Evolutionary conservation across 2,888 invertebrate genomes (phyloP).

Genomic region (Amiota mariae): DNA sequence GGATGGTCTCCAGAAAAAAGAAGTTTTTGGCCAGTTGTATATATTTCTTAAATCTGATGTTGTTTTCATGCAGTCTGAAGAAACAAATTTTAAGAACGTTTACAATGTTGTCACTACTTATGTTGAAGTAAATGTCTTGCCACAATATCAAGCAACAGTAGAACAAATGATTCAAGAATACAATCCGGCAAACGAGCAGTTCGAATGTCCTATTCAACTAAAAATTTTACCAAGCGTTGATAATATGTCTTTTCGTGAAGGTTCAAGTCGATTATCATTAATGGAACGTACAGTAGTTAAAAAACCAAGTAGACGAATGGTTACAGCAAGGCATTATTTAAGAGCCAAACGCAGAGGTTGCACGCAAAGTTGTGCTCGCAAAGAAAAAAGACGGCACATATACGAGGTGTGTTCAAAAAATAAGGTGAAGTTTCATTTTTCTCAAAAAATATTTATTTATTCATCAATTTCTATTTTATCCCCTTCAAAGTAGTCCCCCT

Average conservation of each 20-base stretch:
- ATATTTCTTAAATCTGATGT: too few species aligned
- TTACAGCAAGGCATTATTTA: slow-evolving; percentile 13
- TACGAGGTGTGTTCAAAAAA: too few species aligned
- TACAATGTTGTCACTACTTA: too few species aligned
- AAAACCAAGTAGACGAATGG: slow-evolving; percentile 30
- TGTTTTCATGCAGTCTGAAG: too few species aligned
- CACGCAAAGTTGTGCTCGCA: slow-evolving; percentile 30
- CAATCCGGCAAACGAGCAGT: not conserved
- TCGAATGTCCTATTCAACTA: slow-evolving; percentile 20
- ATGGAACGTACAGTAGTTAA: slow-evolving; percentile 26
- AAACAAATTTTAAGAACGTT: too few species aligned
- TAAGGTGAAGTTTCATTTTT: too few species aligned
- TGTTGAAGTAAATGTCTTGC: too few species aligned
- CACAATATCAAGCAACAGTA: not conserved
- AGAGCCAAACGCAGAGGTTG: slow-evolving; percentile 19
- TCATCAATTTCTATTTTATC: too few species aligned
- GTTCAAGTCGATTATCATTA: slow-evolving; percentile 11
- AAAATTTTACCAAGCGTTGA: not conserved
- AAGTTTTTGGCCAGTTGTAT: too few species aligned
- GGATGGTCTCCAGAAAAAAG: too few species aligned
- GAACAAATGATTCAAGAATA: slow-evolving; percentile 26
- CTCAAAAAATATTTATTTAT: too few species aligned
- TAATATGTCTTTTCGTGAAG: slow-evolving; percentile 1
- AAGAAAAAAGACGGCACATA: slow-evolving; percentile 35
- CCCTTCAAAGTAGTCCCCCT: too few species aligned